Evolutionary conservation across 2,888 invertebrate species (phyloP).

Genomic region (Deilephila elpenor): DNA sequence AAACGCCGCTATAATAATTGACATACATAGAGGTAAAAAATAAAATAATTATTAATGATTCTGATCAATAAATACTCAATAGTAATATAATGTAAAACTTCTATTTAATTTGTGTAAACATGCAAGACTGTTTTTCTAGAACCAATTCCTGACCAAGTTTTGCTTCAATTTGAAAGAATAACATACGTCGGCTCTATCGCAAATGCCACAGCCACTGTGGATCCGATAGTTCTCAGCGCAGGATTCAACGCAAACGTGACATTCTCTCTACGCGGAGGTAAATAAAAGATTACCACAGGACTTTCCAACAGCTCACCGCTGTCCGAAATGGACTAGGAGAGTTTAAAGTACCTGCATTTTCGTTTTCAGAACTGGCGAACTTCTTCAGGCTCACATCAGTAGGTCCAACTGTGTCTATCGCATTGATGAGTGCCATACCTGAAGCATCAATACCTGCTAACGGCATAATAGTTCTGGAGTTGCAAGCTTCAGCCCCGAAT

Average conservation of each 20-base stretch:
- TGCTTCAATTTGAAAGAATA: slow-evolving; percentile 47
- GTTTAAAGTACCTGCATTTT: too few relatives aligned
- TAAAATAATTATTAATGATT: too few relatives aligned
- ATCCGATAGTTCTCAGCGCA: slow-evolving; percentile 45
- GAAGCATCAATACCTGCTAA: too few relatives aligned
- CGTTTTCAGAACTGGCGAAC: too few relatives aligned
- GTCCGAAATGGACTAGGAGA: too few relatives aligned
- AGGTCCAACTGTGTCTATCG: too few relatives aligned
- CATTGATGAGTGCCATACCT: too few relatives aligned
- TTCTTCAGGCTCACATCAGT: too few relatives aligned
- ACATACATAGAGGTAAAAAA: slow-evolving; percentile 52
- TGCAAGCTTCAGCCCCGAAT: too few relatives aligned
- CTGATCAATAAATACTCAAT: not conserved
- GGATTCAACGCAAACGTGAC: slow-evolving; percentile 46
- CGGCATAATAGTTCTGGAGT: too few relatives aligned
- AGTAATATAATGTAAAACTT: not conserved
- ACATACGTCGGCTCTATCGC: slow-evolving; percentile 47
- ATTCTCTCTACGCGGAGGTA: slow-evolving; percentile 49
- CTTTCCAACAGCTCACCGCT: too few relatives aligned
- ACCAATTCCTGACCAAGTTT: slow-evolving; percentile 27
- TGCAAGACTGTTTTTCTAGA: slow-evolving; percentile 38
- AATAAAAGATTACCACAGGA: not conserved
- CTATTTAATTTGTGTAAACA: not conserved
- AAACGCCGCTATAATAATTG: slow-evolving; percentile 52
- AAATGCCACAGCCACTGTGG: slow-evolving; percentile 37